Percentiles rank a stretch among this genome's conserved stretches.
Evolutionary conservation across 2,888 invertebrate genomes (phyloP).

Genomic region (Agonum fuliginosum): DNA sequence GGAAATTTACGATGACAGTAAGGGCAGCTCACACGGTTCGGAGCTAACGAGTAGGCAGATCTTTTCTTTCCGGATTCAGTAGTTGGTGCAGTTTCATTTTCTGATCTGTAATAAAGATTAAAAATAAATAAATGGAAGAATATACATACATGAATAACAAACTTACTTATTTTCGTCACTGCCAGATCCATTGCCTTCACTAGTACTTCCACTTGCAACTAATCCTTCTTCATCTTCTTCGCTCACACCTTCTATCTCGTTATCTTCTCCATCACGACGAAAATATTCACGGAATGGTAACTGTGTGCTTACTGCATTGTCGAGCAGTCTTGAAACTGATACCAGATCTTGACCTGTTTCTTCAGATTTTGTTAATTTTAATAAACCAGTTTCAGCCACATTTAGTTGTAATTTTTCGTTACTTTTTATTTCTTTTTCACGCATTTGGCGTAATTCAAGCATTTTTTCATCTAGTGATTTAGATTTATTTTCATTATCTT

Average conservation of each 20-base stretch:
- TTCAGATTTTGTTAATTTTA: slow-evolving; percentile 67
- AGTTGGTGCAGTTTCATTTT: slow-evolving; percentile 76
- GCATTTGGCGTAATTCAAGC: slow-evolving; percentile 64
- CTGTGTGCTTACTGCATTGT: slow-evolving; percentile 81
- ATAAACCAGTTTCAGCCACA: slow-evolving; percentile 61
- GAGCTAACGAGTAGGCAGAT: slow-evolving; percentile 95
- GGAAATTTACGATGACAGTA: slow-evolving; percentile 96
- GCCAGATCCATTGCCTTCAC: slow-evolving; percentile 89
- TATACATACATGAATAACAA: no score
- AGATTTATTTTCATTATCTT: slow-evolving; percentile 32
- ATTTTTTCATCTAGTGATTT: slow-evolving; percentile 60
- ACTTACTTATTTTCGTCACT: slow-evolving; percentile 86
- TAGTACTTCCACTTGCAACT: slow-evolving; percentile 85
- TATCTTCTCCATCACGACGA: slow-evolving; percentile 74
- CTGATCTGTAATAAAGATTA: slow-evolving; percentile 76
- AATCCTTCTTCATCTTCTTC: slow-evolving; percentile 88
- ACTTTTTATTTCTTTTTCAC: slow-evolving; percentile 71
- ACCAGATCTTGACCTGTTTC: slow-evolving; percentile 82
- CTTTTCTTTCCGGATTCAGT: slow-evolving; percentile 85
- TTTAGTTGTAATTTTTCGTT: slow-evolving; percentile 71
- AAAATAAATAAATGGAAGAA: no score
- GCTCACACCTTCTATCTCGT: slow-evolving; percentile 69
- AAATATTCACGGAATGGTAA: slow-evolving; percentile 81
- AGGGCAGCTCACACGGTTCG: slow-evolving; percentile 94
- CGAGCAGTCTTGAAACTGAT: slow-evolving; percentile 84